Evolutionary conservation across 2,888 invertebrate species (phyloP), one percentile per base, ranked within the genome.

Genomic region (Drosophila tripunctata): DNA sequence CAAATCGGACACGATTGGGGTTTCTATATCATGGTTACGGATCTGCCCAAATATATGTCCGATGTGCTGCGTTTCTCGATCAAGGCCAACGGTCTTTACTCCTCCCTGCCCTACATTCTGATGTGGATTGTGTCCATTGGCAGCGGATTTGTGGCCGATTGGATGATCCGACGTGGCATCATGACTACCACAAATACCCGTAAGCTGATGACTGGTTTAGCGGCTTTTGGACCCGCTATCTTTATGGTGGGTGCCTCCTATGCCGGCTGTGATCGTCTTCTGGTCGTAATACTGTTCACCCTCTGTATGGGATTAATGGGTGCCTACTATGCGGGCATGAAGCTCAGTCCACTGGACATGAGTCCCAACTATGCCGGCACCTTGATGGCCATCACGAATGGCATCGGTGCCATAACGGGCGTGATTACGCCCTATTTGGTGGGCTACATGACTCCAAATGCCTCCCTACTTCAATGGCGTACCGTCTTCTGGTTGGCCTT

Each of bases 401-500:
- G 95, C 0, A 94, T 95, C 41, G 95, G 95, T 12, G 95, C 95
- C 0, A 92, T 95, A 14, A 94, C 95, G 0, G 95, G 95, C 33
- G 94, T 95, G 75, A 91, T 95, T 19, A 94, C 94, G 0, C 95
- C 95, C 0, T 94, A 93, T 78, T 92, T 95, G 40, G 94, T 95
- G 30, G 94, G 95, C 8, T 90, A 93, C 33, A 89, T 95, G 72
- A 94, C 95, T 47, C 93, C 94, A 75, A 93, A 94, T 91, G 93
- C 94, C 43, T 92, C 93, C 0, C 81, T 95, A 5, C 89, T 90
- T 15, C 94, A 96, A 92, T 97, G 97, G 97, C 93, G 95, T 17
- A 83, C 93, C 0, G 96, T 96, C 0, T 96, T 96, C 89, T 96
- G 96, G 95, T 94, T 96, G 30, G 94, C 96, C 36, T 93, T 96